Base-by-base conservation (phyloP, 2,113 vertebrate genomes). In the Lethenteron camtschaticum region DNA sequence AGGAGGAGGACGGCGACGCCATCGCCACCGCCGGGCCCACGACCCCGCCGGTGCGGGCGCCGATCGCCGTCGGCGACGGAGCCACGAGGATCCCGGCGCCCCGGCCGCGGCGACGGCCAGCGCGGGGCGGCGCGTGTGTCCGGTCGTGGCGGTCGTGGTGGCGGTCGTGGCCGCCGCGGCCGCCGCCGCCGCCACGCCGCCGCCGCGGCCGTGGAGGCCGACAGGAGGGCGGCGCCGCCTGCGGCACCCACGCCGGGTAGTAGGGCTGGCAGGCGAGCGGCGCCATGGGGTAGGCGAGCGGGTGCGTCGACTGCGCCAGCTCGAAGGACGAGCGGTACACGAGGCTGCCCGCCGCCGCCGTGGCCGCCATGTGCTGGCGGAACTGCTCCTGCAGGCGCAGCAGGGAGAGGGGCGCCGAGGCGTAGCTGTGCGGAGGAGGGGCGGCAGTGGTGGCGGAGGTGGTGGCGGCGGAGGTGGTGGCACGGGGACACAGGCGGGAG, bases 331-430 rank as follows among this genome's bases (percentile, higher is more conserved):
- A 88, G 79, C 96, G 96, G 78, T 99, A 90, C 73, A 97, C 88
- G 80, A 99, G 76, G 81, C 91, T 96, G 84, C 87, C 96, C 79
- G 90, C 96, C 81, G 94, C 88, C 0, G 87, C 92, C 79, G 90
- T 99, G 81, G 94, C 88, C 0, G 87, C 92, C 94, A 99, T 97
- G 82, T 99, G 94, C 79, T 99, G 94, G 56, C 90, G 90, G 76
- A 99, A 99, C 77, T 99, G 92, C 82, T 97, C 94, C 81, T 99
- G 94, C 70, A 99, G 86, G 11, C 94, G 88, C 80, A 96, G 96
- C 75, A 99, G 88, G 80, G 92, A 96, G 79, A 99, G 84, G 1
- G 94, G 91, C 0, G 94, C 96, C 0, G 94, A 99, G 10, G 91
- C 90, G 74, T 99, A 99, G 66, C 90, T 94, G 78, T 90, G 91